Evolutionary conservation across 2,888 invertebrate species (phyloP).

Genomic region (Eulithis testata): DNA sequence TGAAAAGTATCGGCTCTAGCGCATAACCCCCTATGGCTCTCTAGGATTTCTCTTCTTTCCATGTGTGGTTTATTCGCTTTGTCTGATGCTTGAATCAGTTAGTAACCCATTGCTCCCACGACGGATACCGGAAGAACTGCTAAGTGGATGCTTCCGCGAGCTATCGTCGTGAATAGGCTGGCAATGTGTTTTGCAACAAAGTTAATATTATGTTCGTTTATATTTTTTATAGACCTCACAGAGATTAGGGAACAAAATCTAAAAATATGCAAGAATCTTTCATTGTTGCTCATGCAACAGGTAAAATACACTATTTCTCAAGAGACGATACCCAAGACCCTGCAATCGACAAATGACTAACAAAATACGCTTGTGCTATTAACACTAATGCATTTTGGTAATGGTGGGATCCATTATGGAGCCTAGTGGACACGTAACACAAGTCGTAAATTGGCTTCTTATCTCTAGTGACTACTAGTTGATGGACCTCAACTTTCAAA

Average conservation of each 20-base stretch:
- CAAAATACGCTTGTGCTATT: constrained; percentile 25
- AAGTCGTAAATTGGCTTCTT: constrained; percentile 51
- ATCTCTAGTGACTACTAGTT: constrained; percentile 40
- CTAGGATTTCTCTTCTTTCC: not conserved
- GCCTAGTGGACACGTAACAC: constrained; percentile 18
- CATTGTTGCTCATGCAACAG: no score
- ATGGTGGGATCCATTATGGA: constrained; percentile 27
- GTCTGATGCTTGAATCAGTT: constrained; percentile 18
- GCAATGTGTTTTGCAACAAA: constrained; percentile 35
- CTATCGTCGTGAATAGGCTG: constrained; percentile 38
- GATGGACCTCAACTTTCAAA: not conserved
- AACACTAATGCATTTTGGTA: constrained; percentile 34
- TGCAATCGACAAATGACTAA: constrained; percentile 7
- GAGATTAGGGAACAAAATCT: not conserved
- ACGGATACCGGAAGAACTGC: constrained; percentile 52
- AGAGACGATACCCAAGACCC: constrained; percentile 3
- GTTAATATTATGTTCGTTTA: constrained; percentile 8
- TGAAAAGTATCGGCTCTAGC: not conserved
- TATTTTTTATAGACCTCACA: constrained; percentile 16
- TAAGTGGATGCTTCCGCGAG: constrained; percentile 51
- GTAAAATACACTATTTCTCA: constrained; percentile 2
- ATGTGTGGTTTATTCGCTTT: constrained; percentile 15
- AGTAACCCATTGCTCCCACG: constrained; percentile 46
- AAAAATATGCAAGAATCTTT: no score
- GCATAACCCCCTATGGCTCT: not conserved